phyloP scores from a whole-genome alignment of 2,888 invertebrate species.

The Lepetodrilus schrolli region DNA sequence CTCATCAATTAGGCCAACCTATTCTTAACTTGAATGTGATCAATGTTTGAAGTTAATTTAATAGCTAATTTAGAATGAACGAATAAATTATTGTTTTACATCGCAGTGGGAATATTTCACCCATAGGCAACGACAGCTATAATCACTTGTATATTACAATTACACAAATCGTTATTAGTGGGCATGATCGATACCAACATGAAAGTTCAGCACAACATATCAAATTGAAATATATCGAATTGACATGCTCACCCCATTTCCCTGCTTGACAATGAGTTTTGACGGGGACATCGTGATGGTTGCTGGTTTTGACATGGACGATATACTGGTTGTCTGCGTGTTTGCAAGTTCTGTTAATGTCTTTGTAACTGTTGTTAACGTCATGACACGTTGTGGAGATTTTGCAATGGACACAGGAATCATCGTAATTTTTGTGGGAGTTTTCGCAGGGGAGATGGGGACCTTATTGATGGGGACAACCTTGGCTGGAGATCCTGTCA shows the following conservation, averaged over 20 bases:
- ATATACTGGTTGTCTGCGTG: conserved; percentile 40
- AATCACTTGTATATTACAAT: too few relatives aligned
- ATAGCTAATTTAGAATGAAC: too few relatives aligned
- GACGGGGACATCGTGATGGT: conserved; percentile 68
- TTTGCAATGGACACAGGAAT: conserved; percentile 79
- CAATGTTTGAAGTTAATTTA: too few relatives aligned
- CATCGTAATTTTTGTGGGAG: conserved; percentile 77
- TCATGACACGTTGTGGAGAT: conserved; percentile 82
- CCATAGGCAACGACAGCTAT: too few relatives aligned
- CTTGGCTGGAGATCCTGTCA: conserved; percentile 62
- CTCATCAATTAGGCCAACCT: too few relatives aligned
- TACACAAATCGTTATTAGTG: too few relatives aligned
- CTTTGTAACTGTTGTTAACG: conserved; percentile 52
- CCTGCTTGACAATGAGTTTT: conserved; percentile 71
- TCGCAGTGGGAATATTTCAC: too few relatives aligned
- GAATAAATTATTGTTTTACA: too few relatives aligned
- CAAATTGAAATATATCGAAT: too few relatives aligned
- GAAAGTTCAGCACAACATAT: too few relatives aligned
- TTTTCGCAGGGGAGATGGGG: conserved; percentile 74
- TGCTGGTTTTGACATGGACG: conserved; percentile 42
- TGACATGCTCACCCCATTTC: conserved; percentile 55
- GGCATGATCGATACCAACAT: too few relatives aligned
- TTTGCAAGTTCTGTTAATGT: conserved; percentile 41
- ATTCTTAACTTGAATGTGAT: too few relatives aligned
- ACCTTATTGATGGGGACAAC: conserved; percentile 64